Base-by-base conservation (phyloP, 2,113 vertebrate genomes). In the Oryzias melastigma region DNA sequence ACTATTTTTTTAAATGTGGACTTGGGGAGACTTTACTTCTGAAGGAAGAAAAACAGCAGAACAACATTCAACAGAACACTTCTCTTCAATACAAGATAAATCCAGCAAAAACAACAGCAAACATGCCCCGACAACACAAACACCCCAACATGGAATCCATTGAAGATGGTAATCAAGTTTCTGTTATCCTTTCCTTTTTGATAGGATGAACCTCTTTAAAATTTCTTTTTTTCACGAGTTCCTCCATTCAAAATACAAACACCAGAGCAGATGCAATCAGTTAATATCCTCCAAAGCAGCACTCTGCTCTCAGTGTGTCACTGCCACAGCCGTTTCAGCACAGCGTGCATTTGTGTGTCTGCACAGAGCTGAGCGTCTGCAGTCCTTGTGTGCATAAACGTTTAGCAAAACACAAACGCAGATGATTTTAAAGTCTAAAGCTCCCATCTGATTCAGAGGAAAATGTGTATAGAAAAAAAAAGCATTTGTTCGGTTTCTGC, bases 61-160 rank as follows among this genome's bases (percentile, higher is more conserved):
- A 27, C 8, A 62, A 69, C 42, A 68, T 15, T 52, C 5, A 48
- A 49, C 47, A 54, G 51, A 53, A 54, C 0, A 67, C 52, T 62
- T 77, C 64, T 52, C 43, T 68, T 78, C 47, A 78, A 64, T 73
- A 74, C 54, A 17, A 6, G 44, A 73, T 44, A 54, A 45, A 20
- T 4, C 17, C 15, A 20, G 77, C 8, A 48, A 54, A 57, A n/a
- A 25, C 27, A 46, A 57, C 29, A 7, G 55, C 41, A 19, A 17
- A 7, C 29, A 10, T 51, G 7, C 22, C 46, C 58, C 62, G 68
- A 56, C 35, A 69, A 3, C 52, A 25, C 51, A 57, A 15, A 40
- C 1, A 62, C 35, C 8, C 10, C 29, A 44, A 49, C 18, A 51
- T 50, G 24, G 25, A 49, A 73, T 68, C 1, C 27, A 68, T 73